These are phyloP conservation scores for Synanthedon tipuliformis DNA, from an alignment of 2,888 invertebrate species.

Conservation along the genomic window DNA sequence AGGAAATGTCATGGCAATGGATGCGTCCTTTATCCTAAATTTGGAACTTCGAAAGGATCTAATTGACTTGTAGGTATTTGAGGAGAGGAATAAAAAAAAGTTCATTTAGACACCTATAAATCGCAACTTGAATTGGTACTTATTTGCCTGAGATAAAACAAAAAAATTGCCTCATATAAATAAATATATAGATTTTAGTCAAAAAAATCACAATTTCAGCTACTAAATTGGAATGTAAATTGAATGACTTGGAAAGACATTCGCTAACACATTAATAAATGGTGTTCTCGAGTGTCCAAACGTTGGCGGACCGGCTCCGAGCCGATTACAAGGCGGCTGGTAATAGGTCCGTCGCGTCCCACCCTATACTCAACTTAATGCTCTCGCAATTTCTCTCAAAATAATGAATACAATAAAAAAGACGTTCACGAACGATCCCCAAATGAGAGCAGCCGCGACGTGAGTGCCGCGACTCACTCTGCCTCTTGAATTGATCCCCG, in stretches of 20 bases:
- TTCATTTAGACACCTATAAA: too few relatives aligned
- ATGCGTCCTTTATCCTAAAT: too few relatives aligned
- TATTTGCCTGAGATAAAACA: too few relatives aligned
- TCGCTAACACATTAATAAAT: slow-evolving; percentile 59
- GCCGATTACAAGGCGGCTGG: slow-evolving; percentile 62
- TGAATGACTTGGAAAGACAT: slow-evolving; percentile 18
- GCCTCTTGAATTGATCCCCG: slow-evolving; percentile 31
- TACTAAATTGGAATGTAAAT: not conserved
- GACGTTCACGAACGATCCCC: slow-evolving; percentile 47
- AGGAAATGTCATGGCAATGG: too few relatives aligned
- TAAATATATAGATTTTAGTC: too few relatives aligned
- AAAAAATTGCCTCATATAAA: too few relatives aligned
- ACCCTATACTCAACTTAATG: slow-evolving; percentile 69
- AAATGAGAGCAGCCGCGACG: slow-evolving; percentile 45
- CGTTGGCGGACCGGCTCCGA: slow-evolving; percentile 34
- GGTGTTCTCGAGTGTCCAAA: slow-evolving; percentile 25
- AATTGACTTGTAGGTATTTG: too few relatives aligned
- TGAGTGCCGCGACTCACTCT: slow-evolving; percentile 26
- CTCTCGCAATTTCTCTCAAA: slow-evolving; percentile 69
- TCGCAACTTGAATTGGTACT: too few relatives aligned
- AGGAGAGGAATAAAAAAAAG: too few relatives aligned
- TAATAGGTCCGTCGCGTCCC: slow-evolving; percentile 57
- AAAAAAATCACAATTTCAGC: too few relatives aligned
- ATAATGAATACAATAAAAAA: slow-evolving; percentile 65
- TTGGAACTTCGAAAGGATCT: too few relatives aligned